Evolutionary conservation across 2,113 vertebrate species (phyloP).

Genomic region (Seriola aureovittata): DNA sequence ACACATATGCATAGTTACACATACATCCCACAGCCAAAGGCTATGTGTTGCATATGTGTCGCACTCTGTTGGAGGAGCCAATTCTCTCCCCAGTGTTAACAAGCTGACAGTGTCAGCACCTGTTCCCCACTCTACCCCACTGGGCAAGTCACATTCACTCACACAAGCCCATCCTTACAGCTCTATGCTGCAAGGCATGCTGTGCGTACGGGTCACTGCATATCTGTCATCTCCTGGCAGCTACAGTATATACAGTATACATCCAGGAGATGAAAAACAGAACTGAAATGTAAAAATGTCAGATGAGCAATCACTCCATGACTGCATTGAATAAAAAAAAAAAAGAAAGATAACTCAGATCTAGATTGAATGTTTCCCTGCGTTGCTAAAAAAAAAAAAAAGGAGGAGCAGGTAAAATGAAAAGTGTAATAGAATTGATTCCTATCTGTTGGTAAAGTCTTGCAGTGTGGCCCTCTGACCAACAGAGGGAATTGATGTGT

Average conservation of each 20-base stretch:
- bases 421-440: neutral
- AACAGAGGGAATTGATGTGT: constrained; percentile 22
- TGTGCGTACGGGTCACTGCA: constrained; percentile 59
- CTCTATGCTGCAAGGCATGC: constrained; percentile 55
- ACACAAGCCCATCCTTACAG: constrained; percentile 48
- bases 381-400: neutral
- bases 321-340: constrained; percentile 1
- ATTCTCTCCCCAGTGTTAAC: constrained; percentile 72
- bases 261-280: constrained; percentile 20
- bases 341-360: neutral
- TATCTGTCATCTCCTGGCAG: constrained; percentile 64
- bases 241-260: neutral
- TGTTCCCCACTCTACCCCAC: constrained; percentile 64
- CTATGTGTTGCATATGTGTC: constrained; percentile 76
- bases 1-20: constrained; percentile 53
- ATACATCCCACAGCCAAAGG: constrained; percentile 67
- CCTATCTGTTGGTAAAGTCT: neutral
- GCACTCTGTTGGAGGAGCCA: constrained; percentile 54
- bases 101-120: constrained; percentile 76
- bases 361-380: neutral
- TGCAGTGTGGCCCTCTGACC: constrained; percentile 22
- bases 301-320: constrained; percentile 1
- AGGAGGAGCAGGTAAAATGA: neutral
- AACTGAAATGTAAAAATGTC: constrained; percentile 15
- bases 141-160: constrained; percentile 61